Evolutionary conservation across 2,113 vertebrate species (phyloP).

Genomic region (Pogonocichla stellata): DNA sequence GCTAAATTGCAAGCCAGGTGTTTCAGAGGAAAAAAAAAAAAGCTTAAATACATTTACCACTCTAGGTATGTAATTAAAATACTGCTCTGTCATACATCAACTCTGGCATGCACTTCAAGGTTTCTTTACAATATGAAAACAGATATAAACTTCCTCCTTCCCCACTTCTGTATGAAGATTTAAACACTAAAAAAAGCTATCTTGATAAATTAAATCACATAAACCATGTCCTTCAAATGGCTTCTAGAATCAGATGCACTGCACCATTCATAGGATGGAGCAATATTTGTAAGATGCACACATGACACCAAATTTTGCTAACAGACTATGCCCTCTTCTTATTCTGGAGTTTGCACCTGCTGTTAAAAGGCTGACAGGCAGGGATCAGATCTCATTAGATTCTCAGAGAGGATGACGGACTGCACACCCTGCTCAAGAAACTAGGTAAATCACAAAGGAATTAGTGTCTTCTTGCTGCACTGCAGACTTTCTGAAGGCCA

Average conservation of each 20-base stretch:
- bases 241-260: neutral
- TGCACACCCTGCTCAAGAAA: neutral
- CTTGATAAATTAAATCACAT: neutral
- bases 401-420: neutral
- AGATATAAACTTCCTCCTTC: neutral
- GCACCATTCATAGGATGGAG: accelerated
- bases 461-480: neutral
- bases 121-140: neutral
- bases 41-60: neutral
- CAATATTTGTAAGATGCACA: accelerated
- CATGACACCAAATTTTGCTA: neutral
- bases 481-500: neutral
- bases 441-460: neutral
- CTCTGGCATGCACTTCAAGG: neutral
- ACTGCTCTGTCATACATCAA: neutral
- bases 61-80: neutral
- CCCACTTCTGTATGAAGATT: neutral
- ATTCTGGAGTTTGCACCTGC: neutral
- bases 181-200: neutral
- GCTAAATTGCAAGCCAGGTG: neutral
- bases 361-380: neutral
- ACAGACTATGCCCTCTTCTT: neutral
- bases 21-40: neutral
- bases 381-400: neutral
- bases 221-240: neutral